phyloP scores from a whole-genome alignment of 2,888 invertebrate genomes.

The Trissolcus japonicus region DNA sequence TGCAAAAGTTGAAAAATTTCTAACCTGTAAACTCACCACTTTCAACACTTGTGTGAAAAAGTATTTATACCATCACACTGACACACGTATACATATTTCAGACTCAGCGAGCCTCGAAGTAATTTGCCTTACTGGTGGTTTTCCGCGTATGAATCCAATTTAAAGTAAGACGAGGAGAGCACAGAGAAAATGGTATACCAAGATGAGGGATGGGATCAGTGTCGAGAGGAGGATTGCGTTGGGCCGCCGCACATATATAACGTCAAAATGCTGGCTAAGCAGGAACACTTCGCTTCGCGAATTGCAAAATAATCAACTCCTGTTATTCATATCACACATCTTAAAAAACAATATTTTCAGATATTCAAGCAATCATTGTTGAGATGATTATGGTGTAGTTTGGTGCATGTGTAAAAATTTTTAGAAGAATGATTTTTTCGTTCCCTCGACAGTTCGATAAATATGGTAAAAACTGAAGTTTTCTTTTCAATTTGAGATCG shows the following conservation, averaged over 20 bases:
- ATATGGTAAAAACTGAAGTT: too few relatives aligned
- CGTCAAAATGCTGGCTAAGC: conserved; percentile 61
- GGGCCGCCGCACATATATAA: conserved; percentile 52
- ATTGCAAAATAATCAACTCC: conserved; percentile 66
- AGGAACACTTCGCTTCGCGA: conserved; percentile 60
- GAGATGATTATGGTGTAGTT: too few relatives aligned
- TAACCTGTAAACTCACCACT: too few relatives aligned
- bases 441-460: too few relatives aligned
- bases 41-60: conserved; percentile 15
- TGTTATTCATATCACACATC: conserved; percentile 56
- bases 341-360: not conserved
- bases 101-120: conserved; percentile 62
- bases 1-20: too few relatives aligned
- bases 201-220: conserved; percentile 57
- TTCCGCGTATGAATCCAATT: conserved; percentile 66
- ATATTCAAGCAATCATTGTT: too few relatives aligned
- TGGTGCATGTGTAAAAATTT: too few relatives aligned
- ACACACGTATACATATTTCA: conserved; percentile 45
- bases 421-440: too few relatives aligned
- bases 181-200: conserved; percentile 55
- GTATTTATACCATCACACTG: conserved; percentile 14
- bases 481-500: too few relatives aligned
- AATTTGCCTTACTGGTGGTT: conserved; percentile 62
- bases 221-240: conserved; percentile 50
- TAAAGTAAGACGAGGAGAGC: conserved; percentile 62